phyloP scores from a whole-genome alignment of 2,888 invertebrate species.

The Mesorhabditis spiculigera region DNA sequence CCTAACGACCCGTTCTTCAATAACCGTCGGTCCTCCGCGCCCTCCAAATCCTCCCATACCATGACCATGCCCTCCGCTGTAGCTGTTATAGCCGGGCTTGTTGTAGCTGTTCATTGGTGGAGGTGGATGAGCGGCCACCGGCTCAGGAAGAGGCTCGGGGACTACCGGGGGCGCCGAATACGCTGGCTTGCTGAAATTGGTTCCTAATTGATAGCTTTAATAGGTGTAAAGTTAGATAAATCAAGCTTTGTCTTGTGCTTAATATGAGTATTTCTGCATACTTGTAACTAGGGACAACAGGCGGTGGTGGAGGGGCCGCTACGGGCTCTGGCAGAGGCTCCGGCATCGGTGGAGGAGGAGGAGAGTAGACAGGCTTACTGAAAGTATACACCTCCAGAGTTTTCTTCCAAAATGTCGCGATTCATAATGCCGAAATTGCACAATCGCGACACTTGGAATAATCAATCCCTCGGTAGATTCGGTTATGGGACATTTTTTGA shows the following conservation, averaged over 20 bases:
- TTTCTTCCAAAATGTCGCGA: too few species aligned
- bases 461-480: too few species aligned
- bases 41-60: background rate
- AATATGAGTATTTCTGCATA: too few species aligned
- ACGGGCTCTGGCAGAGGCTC: conserved; percentile 23
- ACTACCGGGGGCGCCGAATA: conserved; percentile 16
- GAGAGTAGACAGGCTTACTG: conserved; percentile 13
- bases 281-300: conserved; percentile 8
- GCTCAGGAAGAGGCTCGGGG: conserved; percentile 24
- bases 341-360: conserved; percentile 21
- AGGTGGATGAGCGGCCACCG: conserved; percentile 23
- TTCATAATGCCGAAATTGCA: too few species aligned
- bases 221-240: too few species aligned
- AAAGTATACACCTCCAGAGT: too few species aligned
- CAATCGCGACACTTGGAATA: too few species aligned
- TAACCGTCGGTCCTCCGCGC: background rate
- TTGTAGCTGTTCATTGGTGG: conserved; percentile 12
- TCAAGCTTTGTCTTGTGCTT: too few species aligned
- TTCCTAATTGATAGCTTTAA: too few species aligned
- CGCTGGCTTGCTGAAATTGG: conserved; percentile 8
- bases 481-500: too few species aligned
- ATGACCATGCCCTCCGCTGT: background rate
- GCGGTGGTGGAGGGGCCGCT: conserved; percentile 22
- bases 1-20: conserved; percentile 3
- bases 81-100: background rate